Conservation (phyloP, 1,140 invertebrate species). For the Drosophila bipectinata region DNA sequence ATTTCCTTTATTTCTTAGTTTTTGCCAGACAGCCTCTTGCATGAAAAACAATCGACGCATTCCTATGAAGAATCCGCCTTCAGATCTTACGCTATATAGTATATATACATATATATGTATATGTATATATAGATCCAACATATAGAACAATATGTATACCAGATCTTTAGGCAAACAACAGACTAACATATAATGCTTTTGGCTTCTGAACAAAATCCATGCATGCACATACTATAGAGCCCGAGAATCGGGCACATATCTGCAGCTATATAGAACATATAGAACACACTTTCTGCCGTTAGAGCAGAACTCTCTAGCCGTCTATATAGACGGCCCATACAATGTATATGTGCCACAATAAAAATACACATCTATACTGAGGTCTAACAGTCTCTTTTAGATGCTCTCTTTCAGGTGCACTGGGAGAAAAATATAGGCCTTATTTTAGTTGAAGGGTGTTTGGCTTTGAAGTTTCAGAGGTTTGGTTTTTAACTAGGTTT, state of each 20-base stretch:
- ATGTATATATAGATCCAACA: slow-evolving; percentile 6
- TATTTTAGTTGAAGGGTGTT: neutral
- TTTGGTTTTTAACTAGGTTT: neutral
- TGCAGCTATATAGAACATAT: slow-evolving; percentile 30
- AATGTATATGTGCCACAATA: slow-evolving; percentile 63
- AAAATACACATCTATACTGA: slow-evolving; percentile 45
- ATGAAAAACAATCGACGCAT: slow-evolving; percentile 29
- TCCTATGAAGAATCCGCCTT: slow-evolving; percentile 12
- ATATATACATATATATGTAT: slow-evolving; percentile 15
- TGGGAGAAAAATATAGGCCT: neutral
- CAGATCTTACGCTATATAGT: slow-evolving; percentile 12
- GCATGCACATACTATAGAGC: slow-evolving; percentile 40
- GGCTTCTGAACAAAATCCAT: slow-evolving; percentile 41
- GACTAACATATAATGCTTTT: slow-evolving; percentile 29
- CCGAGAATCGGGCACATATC: slow-evolving; percentile 25
- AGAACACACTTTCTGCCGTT: neutral
- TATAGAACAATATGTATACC: slow-evolving; percentile 1
- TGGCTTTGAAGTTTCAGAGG: too few species aligned
- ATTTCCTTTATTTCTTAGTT: neutral
- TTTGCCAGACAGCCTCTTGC: slow-evolving; percentile 28
- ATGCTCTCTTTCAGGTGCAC: slow-evolving; percentile 5
- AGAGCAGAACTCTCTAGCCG: neutral
- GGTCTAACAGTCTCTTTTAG: neutral
- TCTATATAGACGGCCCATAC: slow-evolving; percentile 16
- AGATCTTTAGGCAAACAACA: slow-evolving; percentile 14